Conservation (phyloP, 2,113 vertebrate species). For the Xiphophorus couchianus region DNA sequence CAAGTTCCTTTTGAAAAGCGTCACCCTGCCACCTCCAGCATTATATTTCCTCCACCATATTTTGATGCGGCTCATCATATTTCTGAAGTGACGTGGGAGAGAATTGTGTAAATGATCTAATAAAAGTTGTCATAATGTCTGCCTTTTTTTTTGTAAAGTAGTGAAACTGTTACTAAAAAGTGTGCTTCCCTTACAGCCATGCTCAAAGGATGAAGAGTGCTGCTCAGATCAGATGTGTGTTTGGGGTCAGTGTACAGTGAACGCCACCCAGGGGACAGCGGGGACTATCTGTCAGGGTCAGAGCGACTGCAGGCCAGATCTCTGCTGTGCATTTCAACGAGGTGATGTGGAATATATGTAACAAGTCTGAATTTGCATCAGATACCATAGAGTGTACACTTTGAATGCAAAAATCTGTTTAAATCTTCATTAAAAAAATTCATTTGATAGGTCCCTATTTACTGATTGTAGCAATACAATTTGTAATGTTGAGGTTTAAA, state of each 20-base stretch:
- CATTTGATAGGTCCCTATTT: background rate
- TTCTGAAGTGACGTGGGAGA: no score
- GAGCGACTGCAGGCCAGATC: constrained; percentile 84
- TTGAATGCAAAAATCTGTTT: background rate
- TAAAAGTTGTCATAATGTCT: no score
- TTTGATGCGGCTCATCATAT: no score
- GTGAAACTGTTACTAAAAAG: background rate
- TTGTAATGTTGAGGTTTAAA: background rate
- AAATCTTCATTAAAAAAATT: background rate
- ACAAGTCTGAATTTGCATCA: background rate
- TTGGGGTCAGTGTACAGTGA: constrained; percentile 87
- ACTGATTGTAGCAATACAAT: background rate
- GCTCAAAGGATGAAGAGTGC: constrained; percentile 89
- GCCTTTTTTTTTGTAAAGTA: background rate
- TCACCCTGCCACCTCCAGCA: no score
- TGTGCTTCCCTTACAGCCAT: constrained; percentile 74
- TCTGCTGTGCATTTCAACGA: constrained; percentile 91
- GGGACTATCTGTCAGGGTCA: constrained; percentile 95
- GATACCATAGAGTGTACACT: background rate
- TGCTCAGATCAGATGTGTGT: constrained; percentile 88
- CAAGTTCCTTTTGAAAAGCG: no score
- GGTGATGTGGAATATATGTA: constrained; percentile 69
- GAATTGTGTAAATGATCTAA: no score
- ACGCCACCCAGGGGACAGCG: constrained; percentile 78
- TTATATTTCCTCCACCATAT: no score